Evolutionary conservation across 92 coral and sea anemone genomes (phyloP), one percentile per base, ranked within the genome.

Genomic region (Micromussa lordhowensis): DNA sequence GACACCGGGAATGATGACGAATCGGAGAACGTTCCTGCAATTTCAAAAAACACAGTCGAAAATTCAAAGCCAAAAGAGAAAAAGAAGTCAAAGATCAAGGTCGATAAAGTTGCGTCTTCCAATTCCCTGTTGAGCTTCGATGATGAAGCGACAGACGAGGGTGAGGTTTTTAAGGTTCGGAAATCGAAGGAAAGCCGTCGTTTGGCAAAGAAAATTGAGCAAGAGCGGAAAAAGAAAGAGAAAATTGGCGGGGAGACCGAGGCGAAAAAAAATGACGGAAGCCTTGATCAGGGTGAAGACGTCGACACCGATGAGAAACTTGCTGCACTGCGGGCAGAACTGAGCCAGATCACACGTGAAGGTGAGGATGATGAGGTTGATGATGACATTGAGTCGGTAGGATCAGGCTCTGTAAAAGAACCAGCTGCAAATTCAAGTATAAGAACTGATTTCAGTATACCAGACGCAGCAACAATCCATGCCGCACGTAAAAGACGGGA

Each of bases 401-500:
- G 73, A 11, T 54, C 80, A 13, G 90, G 73, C 19, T 77, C 86
- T 26, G 59, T 75, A 6, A 77, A 79, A 78, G 91, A 82, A 38
- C 78, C 82, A 15, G 78, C 64, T 53, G 51, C 49, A 30, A 81
- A 80, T 53, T 86, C 90, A 28, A 87, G 81, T 77, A 66, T 68
- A 18, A 70, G 40, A 75, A 51, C 83, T 88, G 92, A 91, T 84
- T 94, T 94, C 75, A 95, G 90, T 85, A 98, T 98, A 34, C 99
- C 99, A 32, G 99, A 98, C 87, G 99, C 99, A 3, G 98, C 98
- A 14, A 95, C 99, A 0, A 98, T 98, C 72, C 99, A 98, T 79
- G 99, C 99, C 2, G 95, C 98, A 26, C 94, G 98, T 1, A 98
- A 98, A 89, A 90, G 92, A 72, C 90, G 99, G 13, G 99, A 98